Conservation (phyloP, 2,113 vertebrate genomes). For the Peromyscus leucopus region DNA sequence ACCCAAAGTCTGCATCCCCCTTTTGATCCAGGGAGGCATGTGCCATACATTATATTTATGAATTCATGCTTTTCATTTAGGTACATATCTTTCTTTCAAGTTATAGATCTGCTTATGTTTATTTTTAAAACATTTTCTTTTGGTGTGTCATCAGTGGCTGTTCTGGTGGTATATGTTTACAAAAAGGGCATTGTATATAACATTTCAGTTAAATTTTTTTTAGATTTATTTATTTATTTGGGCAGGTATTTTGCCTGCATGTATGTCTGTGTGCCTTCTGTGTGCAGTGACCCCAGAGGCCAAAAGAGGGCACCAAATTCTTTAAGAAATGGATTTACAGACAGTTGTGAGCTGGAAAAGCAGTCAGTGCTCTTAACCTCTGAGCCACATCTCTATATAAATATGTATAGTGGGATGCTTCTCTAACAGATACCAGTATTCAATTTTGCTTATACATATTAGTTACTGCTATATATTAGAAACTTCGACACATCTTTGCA, state of each 20-base stretch:
- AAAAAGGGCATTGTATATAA: neutral
- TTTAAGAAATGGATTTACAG: neutral
- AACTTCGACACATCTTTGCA: neutral
- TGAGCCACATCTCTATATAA: too few species aligned
- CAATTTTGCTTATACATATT: neutral
- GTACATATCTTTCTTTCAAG: neutral
- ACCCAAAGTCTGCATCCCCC: neutral
- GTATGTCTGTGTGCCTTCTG: neutral
- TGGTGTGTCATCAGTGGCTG: neutral
- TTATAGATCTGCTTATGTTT: neutral
- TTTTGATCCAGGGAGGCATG: neutral
- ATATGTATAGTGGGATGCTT: neutral
- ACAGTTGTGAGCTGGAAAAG: neutral
- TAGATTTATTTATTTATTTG: neutral
- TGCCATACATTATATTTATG: neutral
- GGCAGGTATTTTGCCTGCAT: neutral
- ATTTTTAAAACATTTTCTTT: constrained; percentile 23
- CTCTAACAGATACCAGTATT: neutral
- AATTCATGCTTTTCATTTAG: neutral
- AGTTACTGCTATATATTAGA: neutral
- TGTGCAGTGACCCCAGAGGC: neutral
- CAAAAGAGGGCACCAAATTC: neutral
- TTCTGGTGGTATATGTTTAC: neutral
- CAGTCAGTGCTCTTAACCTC: neutral
- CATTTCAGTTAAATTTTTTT: neutral